A percentile compares a stretch with the other conserved stretches of the same genome.
Conservation (phyloP, 2,113 vertebrate genomes). For the Peromyscus polionotus region DNA sequence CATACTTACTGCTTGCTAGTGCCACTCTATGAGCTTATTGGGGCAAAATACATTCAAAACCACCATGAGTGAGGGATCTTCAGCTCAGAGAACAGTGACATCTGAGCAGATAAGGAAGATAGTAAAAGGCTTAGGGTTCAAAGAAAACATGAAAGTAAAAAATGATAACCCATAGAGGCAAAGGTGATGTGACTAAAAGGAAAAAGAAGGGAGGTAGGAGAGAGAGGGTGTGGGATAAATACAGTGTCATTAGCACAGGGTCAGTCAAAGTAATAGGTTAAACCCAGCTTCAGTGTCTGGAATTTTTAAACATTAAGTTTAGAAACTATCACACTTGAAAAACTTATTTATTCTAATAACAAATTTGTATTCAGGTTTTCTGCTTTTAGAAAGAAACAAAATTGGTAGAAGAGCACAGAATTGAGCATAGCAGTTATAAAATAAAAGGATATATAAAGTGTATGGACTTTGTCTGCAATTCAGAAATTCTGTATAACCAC, state of each 20-base stretch:
- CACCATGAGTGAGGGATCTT: neutral
- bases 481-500: neutral
- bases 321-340: neutral
- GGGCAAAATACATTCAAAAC: no score
- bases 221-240: neutral
- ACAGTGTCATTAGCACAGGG: neutral
- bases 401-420: neutral
- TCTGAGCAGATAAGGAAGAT: neutral
- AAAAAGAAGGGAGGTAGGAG: neutral
- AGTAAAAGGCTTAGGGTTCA: neutral
- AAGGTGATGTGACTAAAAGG: neutral
- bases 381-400: neutral
- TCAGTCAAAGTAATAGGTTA: neutral
- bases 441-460: neutral
- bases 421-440: neutral
- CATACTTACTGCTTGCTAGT: no score
- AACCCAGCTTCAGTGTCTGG: neutral
- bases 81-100: neutral
- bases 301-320: neutral
- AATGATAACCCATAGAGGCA: neutral
- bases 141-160: neutral
- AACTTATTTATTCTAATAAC: conserved; percentile 26
- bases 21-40: no score
- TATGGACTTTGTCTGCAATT: neutral
- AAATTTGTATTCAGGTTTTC: neutral